Conservation (phyloP, 2,888 invertebrate genomes). For the Drosophila incognita region DNA sequence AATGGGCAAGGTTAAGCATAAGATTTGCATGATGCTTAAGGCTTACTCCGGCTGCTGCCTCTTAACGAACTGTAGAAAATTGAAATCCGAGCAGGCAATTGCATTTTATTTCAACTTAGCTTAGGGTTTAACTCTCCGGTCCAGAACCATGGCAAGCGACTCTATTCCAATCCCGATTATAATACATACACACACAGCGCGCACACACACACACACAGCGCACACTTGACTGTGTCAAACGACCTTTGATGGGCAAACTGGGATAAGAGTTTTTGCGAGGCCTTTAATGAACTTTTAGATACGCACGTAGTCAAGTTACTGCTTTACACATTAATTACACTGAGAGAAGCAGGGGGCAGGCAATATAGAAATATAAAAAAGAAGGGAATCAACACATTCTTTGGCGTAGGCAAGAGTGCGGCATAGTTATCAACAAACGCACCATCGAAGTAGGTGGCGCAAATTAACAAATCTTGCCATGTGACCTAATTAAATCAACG, state of each 20-base stretch:
- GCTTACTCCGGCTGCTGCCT: conserved; percentile 26
- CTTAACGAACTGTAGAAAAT: conserved; percentile 68
- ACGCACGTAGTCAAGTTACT: conserved; percentile 66
- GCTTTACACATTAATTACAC: conserved; percentile 72
- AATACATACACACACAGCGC: not conserved
- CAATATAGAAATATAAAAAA: not conserved
- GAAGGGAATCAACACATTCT: conserved; percentile 41
- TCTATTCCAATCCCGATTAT: conserved; percentile 13
- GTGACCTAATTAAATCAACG: conserved; percentile 79
- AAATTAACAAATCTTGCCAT: conserved; percentile 79
- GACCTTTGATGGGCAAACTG: conserved; percentile 72
- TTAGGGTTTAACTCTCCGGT: conserved; percentile 39
- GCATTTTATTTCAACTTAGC: conserved; percentile 70
- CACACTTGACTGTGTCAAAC: conserved; percentile 64
- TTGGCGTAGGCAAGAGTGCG: conserved; percentile 40
- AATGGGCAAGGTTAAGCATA: conserved; percentile 75
- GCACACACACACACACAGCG: not conserved
- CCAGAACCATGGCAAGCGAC: conserved; percentile 14
- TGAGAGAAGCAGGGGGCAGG: not conserved
- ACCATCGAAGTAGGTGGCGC: conserved; percentile 79
- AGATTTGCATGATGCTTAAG: conserved; percentile 68
- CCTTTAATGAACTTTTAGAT: conserved; percentile 73
- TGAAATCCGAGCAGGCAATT: conserved; percentile 67
- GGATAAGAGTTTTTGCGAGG: conserved; percentile 61
- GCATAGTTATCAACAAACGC: conserved; percentile 64